These are phyloP conservation scores for Deroplatys truncata DNA, from an alignment of 2,888 invertebrate species.

Conservation along the genomic window DNA sequence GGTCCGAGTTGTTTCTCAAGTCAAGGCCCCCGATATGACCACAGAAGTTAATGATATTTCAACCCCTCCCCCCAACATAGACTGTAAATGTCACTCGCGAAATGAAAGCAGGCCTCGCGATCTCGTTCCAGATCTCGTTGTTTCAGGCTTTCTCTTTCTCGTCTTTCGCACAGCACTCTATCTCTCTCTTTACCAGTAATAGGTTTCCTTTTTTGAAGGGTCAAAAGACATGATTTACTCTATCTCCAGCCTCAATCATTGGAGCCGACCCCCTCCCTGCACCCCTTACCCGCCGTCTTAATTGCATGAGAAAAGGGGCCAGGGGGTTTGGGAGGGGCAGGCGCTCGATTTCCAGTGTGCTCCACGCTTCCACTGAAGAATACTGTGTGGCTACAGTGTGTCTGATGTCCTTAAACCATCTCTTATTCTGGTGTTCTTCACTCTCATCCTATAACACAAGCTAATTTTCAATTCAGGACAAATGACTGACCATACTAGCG, in stretches of 20 bases:
- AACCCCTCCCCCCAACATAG: no score
- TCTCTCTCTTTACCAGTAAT: slow-evolving; percentile 29
- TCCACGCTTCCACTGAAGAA: neutral
- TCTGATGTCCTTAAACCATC: no score
- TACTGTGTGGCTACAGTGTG: neutral
- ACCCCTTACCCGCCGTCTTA: slow-evolving; percentile 21
- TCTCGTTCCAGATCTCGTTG: neutral
- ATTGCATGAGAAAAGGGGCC: slow-evolving; percentile 23
- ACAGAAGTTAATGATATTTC: no score
- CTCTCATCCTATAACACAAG: no score
- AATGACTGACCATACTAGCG: no score
- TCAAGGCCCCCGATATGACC: no score
- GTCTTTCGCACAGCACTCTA: slow-evolving; percentile 2
- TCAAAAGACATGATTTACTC: slow-evolving; percentile 33
- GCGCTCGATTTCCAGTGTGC: slow-evolving; percentile 21
- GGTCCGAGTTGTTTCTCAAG: no score
- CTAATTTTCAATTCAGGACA: no score
- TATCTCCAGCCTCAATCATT: slow-evolving; percentile 31
- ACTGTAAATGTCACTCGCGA: no score
- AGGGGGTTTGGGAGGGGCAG: neutral
- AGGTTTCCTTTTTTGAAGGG: slow-evolving; percentile 32
- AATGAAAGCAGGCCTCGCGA: neutral
- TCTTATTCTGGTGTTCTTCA: no score
- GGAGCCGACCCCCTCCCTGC: slow-evolving; percentile 14
- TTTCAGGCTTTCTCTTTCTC: neutral